Percentiles rank a stretch among this genome's conserved stretches.
phyloP scores from a whole-genome alignment of 2,797 vertebrate genomes.

The Argya squamiceps region DNA sequence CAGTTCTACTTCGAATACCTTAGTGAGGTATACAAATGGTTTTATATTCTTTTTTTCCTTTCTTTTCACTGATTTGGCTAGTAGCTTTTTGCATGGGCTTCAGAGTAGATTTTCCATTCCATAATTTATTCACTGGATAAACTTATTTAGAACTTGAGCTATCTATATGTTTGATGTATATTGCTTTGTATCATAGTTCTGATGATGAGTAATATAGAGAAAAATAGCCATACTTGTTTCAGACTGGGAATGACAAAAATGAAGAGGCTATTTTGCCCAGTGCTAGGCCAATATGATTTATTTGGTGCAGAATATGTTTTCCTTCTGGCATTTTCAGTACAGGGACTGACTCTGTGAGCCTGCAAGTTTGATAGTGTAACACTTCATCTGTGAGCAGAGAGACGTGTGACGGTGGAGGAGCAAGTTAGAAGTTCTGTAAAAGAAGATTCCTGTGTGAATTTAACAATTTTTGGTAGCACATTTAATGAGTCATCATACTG shows the following conservation, averaged over 20 bases:
- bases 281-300: not conserved
- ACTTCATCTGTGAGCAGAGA: slow-evolving; percentile 67
- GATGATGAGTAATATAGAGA: not conserved
- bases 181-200: not conserved
- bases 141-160: not conserved
- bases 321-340: slow-evolving; percentile 49
- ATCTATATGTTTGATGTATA: not conserved
- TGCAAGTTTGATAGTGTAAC: slow-evolving; percentile 59
- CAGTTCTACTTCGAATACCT: not conserved
- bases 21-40: not conserved
- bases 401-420: slow-evolving; percentile 36
- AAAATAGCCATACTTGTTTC: not conserved
- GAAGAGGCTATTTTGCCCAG: slow-evolving; percentile 16
- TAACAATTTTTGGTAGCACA: slow-evolving; percentile 64
- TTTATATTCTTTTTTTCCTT: not conserved
- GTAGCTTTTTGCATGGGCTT: not conserved
- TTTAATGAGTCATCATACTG: slow-evolving; percentile 62
- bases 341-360: slow-evolving; percentile 44
- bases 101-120: not conserved
- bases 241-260: not conserved
- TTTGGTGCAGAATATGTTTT: slow-evolving; percentile 46
- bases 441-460: slow-evolving; percentile 60
- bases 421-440: slow-evolving; percentile 54
- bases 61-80: not conserved
- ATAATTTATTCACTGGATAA: not conserved